Percentiles rank a stretch among this genome's conserved stretches.
Evolutionary conservation across 2,113 vertebrate species (phyloP).

Genomic region (Spilogale gracilis): DNA sequence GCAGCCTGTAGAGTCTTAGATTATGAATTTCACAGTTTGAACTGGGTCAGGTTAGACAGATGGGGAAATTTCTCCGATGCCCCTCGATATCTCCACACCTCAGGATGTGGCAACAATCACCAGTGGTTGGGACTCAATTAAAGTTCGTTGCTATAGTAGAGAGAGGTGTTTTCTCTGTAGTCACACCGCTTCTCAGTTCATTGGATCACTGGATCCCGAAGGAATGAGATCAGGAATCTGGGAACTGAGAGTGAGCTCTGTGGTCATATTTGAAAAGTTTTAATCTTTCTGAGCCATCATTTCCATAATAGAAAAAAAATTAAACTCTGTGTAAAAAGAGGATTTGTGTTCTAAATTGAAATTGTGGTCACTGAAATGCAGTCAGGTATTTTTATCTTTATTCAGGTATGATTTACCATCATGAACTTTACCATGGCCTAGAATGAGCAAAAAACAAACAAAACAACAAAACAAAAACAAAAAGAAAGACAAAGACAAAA

Average conservation of each 20-base stretch:
- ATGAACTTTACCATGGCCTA: background rate
- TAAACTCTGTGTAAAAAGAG: background rate
- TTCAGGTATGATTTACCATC: background rate
- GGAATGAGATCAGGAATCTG: background rate
- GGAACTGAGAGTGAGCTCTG: background rate
- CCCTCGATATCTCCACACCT: background rate
- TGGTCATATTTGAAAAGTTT: background rate
- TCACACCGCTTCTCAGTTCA: background rate
- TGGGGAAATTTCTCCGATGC: background rate
- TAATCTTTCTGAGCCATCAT: background rate
- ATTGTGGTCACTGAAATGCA: background rate
- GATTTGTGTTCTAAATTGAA: slow-evolving; percentile 1
- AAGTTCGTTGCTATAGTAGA: accelerated
- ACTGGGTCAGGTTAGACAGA: background rate
- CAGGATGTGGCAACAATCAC: background rate
- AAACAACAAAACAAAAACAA: background rate
- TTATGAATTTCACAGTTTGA: slow-evolving; percentile 77
- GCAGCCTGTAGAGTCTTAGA: slow-evolving; percentile 57
- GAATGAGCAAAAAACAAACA: background rate
- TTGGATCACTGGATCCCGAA: accelerated
- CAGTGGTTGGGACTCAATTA: background rate
- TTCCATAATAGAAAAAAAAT: background rate
- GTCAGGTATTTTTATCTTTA: background rate
- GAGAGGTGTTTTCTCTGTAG: background rate
- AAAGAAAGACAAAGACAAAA: background rate